Evolutionary conservation across 2,888 invertebrate species (phyloP), one percentile per base, ranked within the genome.

Genomic region (Carabus problematicus): DNA sequence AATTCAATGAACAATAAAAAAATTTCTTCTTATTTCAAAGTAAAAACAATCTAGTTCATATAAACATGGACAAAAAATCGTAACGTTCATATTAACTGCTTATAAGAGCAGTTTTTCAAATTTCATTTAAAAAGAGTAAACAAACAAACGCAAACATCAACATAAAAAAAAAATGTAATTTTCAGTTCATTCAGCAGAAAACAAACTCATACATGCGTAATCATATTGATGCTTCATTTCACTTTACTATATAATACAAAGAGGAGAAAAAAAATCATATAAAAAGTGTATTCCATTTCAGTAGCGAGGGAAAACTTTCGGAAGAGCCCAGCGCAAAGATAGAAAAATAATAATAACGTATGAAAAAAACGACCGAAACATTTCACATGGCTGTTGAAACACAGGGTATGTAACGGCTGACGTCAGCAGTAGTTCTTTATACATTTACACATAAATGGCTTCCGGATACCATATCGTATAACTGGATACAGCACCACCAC

Each of bases 381-480:
- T 29, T 29, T 29, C 29, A 49, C 18, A 49, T 49, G 14, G 49
- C 1, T 8, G 18, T 8, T 12, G 9, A 49, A n/a, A 49, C 18
- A 49, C 14, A 49, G 18, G 49, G 18, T 3, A 49, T 49, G 49
- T 14, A n/a, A 16, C 49, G 49, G 42, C 12, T 67, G 67, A 67
- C 67, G 67, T 67, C 59, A 60, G 60, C 60, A 60, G 66, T 66
- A 66, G 59, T 66, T 66, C 67, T 59, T 67, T 60, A 52, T 55
- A 64, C 64, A 63, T 63, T 63, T 54, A 63, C 66, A 66, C 66
- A 67, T 59, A 67, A 67, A 67, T 60, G 67, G 67, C 60, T 67
- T 67, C 67, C 67, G 67, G 60, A 67, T 59, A 59, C 56, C 67
- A 67, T 67, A 67, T 60, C 67, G 19, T 43, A 60, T 60, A 67